These are phyloP conservation scores for Lordiphosa andalusiaca DNA, from an alignment of 2,888 invertebrate species.

Conservation along the genomic window DNA sequence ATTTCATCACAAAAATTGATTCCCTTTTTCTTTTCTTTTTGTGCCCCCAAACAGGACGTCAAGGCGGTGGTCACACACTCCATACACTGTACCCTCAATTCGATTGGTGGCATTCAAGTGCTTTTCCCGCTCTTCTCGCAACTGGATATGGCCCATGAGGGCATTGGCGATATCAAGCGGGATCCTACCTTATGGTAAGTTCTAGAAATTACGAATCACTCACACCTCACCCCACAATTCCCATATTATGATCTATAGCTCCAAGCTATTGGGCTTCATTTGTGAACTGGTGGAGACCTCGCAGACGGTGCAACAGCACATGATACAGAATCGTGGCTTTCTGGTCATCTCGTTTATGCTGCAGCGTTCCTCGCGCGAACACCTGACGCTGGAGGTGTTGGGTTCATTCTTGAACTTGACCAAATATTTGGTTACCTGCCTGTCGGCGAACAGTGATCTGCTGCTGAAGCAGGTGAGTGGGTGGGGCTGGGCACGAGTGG, in stretches of 20 bases:
- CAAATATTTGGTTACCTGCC: constrained; percentile 95
- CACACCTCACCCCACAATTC: neutral
- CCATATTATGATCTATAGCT: constrained; percentile 82
- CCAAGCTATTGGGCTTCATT: constrained; percentile 97
- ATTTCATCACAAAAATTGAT: too few species aligned
- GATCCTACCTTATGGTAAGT: constrained; percentile 94
- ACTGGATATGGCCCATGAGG: constrained; percentile 95
- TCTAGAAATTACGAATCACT: neutral
- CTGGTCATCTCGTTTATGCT: constrained; percentile 98
- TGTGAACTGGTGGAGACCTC: constrained; percentile 98
- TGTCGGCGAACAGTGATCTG: constrained; percentile 94
- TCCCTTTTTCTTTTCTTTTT: neutral
- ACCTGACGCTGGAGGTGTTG: constrained; percentile 95
- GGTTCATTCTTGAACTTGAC: constrained; percentile 94
- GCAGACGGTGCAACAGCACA: constrained; percentile 98
- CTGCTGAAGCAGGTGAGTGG: constrained; percentile 91
- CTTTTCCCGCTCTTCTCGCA: constrained; percentile 98
- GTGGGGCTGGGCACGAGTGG: neutral
- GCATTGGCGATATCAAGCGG: constrained; percentile 89
- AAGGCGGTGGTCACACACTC: constrained; percentile 99
- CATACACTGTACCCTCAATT: constrained; percentile 99
- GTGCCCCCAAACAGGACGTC: constrained; percentile 89
- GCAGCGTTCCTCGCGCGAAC: constrained; percentile 94
- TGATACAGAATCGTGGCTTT: constrained; percentile 99
- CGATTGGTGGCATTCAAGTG: constrained; percentile 99